phyloP scores from a whole-genome alignment of 2,888 invertebrate species.

The Trichogramma evanescens region DNA sequence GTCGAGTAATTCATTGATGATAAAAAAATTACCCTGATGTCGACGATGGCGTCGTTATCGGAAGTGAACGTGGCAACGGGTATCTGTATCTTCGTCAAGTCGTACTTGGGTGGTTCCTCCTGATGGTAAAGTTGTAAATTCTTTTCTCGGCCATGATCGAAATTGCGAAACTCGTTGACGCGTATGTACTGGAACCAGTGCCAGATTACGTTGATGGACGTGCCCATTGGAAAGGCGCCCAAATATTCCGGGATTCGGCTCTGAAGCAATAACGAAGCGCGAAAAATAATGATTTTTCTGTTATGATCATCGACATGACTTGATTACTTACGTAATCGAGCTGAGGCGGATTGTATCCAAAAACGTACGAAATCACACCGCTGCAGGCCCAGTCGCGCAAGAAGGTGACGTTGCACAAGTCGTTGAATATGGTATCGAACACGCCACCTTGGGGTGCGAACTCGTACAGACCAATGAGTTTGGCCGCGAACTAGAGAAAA shows the following conservation, averaged over 20 bases:
- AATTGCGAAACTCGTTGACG: slow-evolving; percentile 58
- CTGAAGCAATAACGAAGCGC: slow-evolving; percentile 11
- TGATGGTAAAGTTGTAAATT: slow-evolving; percentile 58
- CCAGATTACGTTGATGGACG: slow-evolving; percentile 63
- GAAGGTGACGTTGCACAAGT: slow-evolving; percentile 56
- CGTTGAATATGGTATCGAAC: slow-evolving; percentile 55
- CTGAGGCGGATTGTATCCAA: slow-evolving; percentile 65
- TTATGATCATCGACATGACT: background rate
- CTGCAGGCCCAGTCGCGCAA: slow-evolving; percentile 62
- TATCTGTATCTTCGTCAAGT: slow-evolving; percentile 56
- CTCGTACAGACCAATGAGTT: slow-evolving; percentile 55
- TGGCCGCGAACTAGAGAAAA: too few relatives aligned
- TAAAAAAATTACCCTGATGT: slow-evolving; percentile 45
- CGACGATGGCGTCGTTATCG: slow-evolving; percentile 67
- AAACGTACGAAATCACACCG: slow-evolving; percentile 65
- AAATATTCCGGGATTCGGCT: slow-evolving; percentile 60
- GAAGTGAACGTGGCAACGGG: slow-evolving; percentile 62
- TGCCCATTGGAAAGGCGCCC: slow-evolving; percentile 65
- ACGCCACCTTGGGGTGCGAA: slow-evolving; percentile 64
- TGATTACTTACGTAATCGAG: slow-evolving; percentile 53
- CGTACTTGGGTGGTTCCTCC: slow-evolving; percentile 56
- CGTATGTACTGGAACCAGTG: slow-evolving; percentile 63
- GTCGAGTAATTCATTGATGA: too few relatives aligned
- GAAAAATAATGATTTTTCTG: background rate
- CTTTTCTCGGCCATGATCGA: slow-evolving; percentile 59